Evolutionary conservation across 1,140 invertebrate genomes (phyloP), one percentile per base, ranked within the genome.

Genomic region (Drosophila nasuta): DNA sequence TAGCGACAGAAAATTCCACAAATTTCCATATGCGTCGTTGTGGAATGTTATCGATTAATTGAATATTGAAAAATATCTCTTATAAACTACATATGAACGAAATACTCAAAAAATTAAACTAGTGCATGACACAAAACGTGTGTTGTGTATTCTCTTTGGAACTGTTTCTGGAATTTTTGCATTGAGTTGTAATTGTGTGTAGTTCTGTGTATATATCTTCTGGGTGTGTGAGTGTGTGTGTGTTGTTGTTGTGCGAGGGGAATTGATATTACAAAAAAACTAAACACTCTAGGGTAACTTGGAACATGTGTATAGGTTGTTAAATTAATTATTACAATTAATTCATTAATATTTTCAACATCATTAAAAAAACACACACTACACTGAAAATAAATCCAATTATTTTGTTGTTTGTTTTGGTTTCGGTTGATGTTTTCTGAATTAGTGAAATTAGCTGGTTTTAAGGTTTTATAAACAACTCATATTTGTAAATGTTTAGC

Each of bases 1-100:
- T 92, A 92, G 91, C 91, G 91, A 92, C 89, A 91, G 85, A 91
- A 91, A 89, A 91, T 92, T 92, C 81, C 91, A 91, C 91, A 86
- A 91, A 87, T 86, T 69, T 81, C 76, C 83, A 88, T 91, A 91
- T 91, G 78, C 80, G 65, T 81, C 80, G 75, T 45, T 49, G 58
- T 33, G 25, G 51, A 63, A 75, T 65, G 60, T 70, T 56, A 63
- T 52, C 33, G 20, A 15, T 52, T 20, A 20, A 49, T 62, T 35
- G 62, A 64, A 46, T 67, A 38, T 41, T 10, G 35, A 67, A 71
- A 67, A 71, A 57, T 62, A 54, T 17, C 30, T 64, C 69, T 79
- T 72, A 77, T 7, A 57, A 73, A 45, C 69, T 74, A 38, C 30
- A 8, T 33, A 66, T 30, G 3, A 48, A 33, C 1, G 54, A 58